Conservation (phyloP, 2,797 vertebrate genomes). For the Odontamblyopus lacepedii region DNA sequence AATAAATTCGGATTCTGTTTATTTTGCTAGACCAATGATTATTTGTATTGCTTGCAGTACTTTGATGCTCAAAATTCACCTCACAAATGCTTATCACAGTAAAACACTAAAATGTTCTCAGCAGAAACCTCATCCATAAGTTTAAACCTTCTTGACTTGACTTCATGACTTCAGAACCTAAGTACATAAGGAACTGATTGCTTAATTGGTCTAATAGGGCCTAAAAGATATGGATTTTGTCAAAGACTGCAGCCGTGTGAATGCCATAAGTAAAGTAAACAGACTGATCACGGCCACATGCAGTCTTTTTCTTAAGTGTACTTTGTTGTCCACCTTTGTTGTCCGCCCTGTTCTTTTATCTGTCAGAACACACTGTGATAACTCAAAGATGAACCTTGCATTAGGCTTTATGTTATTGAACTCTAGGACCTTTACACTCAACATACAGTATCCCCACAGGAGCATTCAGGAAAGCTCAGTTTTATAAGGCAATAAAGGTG, state of each 20-base stretch:
- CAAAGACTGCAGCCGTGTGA: background rate
- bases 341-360: constrained; percentile 27
- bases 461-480: constrained; percentile 62
- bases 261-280: background rate
- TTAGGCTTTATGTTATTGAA: constrained; percentile 51
- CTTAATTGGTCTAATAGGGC: background rate
- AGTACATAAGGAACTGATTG: background rate
- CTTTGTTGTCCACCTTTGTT: constrained; percentile 16
- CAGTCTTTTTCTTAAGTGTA: constrained; percentile 7
- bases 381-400: constrained; percentile 37
- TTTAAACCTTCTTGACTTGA: background rate
- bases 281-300: background rate
- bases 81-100: too few relatives aligned
- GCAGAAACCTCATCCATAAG: background rate
- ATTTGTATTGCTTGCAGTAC: too few relatives aligned
- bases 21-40: background rate
- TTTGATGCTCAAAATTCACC: too few relatives aligned
- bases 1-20: background rate
- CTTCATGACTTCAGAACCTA: too few relatives aligned
- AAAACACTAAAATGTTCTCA: too few relatives aligned
- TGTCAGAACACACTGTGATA: constrained; percentile 33
- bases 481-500: constrained; percentile 60
- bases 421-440: constrained; percentile 61
- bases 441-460: constrained; percentile 43
- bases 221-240: background rate